phyloP scores from a whole-genome alignment of 2,888 invertebrate genomes.

The Watsonalla cultraria region DNA sequence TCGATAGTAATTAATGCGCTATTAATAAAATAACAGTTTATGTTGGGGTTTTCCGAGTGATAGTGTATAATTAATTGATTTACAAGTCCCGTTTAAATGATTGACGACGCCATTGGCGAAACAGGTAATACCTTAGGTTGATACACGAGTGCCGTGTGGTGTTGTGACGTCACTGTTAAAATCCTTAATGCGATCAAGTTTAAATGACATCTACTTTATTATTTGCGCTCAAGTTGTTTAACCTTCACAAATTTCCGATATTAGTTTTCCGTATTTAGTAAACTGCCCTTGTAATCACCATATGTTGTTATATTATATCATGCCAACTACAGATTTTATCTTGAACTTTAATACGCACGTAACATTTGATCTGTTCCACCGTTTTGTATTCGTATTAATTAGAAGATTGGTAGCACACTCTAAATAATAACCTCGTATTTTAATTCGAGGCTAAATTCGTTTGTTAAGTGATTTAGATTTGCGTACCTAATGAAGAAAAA shows the following conservation, averaged over 20 bases:
- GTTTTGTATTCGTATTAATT: no score
- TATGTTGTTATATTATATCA: neutral
- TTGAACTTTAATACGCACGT: no score
- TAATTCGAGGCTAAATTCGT: neutral
- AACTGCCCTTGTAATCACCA: slow-evolving; percentile 25
- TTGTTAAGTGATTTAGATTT: neutral
- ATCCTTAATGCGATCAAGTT: slow-evolving; percentile 13
- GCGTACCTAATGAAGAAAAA: neutral
- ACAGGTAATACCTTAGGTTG: no score
- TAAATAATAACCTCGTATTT: neutral
- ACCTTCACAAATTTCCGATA: slow-evolving; percentile 38
- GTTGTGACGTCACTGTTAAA: slow-evolving; percentile 12
- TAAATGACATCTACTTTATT: slow-evolving; percentile 12
- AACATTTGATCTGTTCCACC: no score
- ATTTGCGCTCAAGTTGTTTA: slow-evolving; percentile 25
- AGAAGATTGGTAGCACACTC: neutral
- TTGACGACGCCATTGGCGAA: neutral
- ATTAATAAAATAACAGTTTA: no score
- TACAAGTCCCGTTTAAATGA: no score
- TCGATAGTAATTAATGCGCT: no score
- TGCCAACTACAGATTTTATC: no score
- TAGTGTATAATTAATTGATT: no score
- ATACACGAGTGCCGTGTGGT: neutral
- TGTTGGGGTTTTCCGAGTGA: no score
- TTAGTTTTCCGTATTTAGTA: slow-evolving; percentile 40